Conservation (phyloP, 2,797 vertebrate species). For the Craterocephalus amniculus region DNA sequence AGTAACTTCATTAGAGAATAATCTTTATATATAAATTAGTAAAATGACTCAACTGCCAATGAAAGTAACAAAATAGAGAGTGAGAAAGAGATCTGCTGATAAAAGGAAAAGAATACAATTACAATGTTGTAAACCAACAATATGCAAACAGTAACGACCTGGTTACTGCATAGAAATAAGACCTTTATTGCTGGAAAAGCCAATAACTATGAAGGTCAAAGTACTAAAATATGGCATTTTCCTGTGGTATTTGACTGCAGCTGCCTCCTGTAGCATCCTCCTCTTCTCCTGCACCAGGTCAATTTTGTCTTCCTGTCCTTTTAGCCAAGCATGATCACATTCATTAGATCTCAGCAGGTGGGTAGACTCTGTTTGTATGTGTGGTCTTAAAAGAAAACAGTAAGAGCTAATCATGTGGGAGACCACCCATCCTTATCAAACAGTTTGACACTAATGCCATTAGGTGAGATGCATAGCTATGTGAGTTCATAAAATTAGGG, state of each 20-base stretch:
- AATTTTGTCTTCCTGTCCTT: constrained; percentile 43
- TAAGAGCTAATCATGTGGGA: constrained; percentile 70
- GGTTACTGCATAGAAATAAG: constrained; percentile 35
- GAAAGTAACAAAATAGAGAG: not conserved
- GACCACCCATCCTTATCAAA: constrained; percentile 75
- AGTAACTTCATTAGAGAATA: not conserved
- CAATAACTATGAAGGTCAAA: constrained; percentile 63
- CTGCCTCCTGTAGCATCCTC: constrained; percentile 33
- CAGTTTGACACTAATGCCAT: constrained; percentile 80
- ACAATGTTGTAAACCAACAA: constrained; percentile 18
- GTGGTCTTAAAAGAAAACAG: constrained; percentile 34
- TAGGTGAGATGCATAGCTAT: constrained; percentile 81
- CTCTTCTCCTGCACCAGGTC: constrained; percentile 29
- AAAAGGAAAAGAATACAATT: not conserved
- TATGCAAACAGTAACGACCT: constrained; percentile 38
- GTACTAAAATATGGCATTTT: constrained; percentile 66
- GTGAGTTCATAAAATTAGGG: constrained; percentile 79
- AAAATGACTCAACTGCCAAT: constrained; percentile 2
- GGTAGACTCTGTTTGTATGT: constrained; percentile 29
- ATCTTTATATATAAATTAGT: constrained; percentile 1
- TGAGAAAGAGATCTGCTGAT: not conserved
- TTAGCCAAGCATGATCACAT: constrained; percentile 55
- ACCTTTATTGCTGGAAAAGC: constrained; percentile 50
- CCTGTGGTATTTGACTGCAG: constrained; percentile 62
- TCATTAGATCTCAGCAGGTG: constrained; percentile 63